A percentile compares a stretch with the other conserved stretches of the same genome.
Evolutionary conservation across 64 coral and sea anemone species (phyloP).

Genomic region (Porites lutea): DNA sequence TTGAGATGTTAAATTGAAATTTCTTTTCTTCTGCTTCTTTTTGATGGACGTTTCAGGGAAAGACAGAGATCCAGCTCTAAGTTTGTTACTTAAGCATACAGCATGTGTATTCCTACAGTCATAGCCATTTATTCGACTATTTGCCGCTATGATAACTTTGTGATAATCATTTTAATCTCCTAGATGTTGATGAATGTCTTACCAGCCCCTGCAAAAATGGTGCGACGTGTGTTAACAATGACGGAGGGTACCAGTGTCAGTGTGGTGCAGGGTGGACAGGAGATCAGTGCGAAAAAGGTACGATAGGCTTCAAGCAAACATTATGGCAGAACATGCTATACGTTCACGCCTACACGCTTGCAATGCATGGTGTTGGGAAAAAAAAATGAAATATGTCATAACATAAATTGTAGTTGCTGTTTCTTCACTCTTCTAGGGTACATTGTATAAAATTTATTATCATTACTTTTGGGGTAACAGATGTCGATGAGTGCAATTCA

Average conservation of each 20-base stretch:
- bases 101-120: too few species aligned
- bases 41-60: too few species aligned
- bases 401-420: too few species aligned
- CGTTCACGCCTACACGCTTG: not conserved
- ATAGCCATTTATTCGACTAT: too few species aligned
- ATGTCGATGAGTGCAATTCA: not conserved
- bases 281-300: not conserved
- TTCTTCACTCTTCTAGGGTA: not conserved
- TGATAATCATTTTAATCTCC: too few species aligned
- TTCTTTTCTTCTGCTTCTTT: too few species aligned
- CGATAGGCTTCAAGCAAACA: not conserved
- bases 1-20: too few species aligned
- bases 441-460: not conserved
- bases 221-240: not conserved
- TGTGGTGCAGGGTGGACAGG: not conserved
- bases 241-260: not conserved
- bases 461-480: not conserved
- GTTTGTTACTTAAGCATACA: too few species aligned
- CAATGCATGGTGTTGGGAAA: not conserved
- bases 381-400: not conserved
- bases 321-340: not conserved
- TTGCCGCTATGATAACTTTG: too few species aligned
- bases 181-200: not conserved
- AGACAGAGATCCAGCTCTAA: too few species aligned
- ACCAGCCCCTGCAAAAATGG: not conserved